A percentile compares a stretch with the other conserved stretches of the same genome.
These are phyloP conservation scores for Pica pica DNA, from an alignment of 2,113 vertebrate genomes.

Conservation along the genomic window DNA sequence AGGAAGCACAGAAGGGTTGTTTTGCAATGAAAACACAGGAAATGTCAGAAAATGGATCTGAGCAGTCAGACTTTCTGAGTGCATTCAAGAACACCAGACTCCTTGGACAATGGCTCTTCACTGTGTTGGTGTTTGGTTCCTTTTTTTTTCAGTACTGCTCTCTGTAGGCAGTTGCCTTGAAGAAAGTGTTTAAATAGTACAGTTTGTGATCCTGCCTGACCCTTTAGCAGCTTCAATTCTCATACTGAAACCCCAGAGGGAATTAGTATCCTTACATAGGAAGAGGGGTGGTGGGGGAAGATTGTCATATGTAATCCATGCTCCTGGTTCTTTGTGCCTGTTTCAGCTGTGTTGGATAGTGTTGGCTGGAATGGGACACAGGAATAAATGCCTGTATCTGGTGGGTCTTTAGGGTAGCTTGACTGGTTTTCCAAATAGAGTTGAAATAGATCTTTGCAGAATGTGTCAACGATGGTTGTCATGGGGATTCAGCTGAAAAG, in stretches of 20 bases:
- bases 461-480: background rate
- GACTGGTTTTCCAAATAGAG: background rate
- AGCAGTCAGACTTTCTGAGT: background rate
- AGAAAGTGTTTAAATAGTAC: background rate
- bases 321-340: background rate
- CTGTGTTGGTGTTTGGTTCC: background rate
- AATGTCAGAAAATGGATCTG: background rate
- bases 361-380: background rate
- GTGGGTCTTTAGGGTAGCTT: background rate
- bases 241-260: background rate
- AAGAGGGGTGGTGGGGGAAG: background rate
- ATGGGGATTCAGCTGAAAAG: conserved; percentile 41
- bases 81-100: background rate
- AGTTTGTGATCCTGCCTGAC: background rate
- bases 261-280: background rate
- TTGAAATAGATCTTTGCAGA: background rate
- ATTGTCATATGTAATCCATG: background rate
- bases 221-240: background rate
- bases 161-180: background rate
- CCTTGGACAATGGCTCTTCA: background rate
- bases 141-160: background rate
- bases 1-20: background rate
- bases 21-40: background rate
- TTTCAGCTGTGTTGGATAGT: background rate
- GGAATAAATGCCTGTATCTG: background rate